phyloP scores from a whole-genome alignment of 1,140 invertebrate species.

The Phthorimaea operculella region DNA sequence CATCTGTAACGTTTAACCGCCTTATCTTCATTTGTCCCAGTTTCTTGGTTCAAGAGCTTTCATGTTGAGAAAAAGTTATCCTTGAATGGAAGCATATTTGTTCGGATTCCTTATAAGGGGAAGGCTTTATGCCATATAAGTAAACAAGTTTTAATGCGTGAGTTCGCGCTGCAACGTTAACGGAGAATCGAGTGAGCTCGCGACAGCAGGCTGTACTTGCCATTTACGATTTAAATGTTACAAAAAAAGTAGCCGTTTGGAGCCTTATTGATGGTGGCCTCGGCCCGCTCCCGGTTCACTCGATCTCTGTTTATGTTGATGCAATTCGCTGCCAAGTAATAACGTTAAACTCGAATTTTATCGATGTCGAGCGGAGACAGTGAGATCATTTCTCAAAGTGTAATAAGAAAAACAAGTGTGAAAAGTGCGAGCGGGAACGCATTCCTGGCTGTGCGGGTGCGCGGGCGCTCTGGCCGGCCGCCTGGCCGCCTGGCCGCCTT shows the following conservation, averaged over 20 bases:
- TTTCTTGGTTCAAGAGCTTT: constrained; percentile 22
- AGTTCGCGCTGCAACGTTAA: constrained; percentile 53
- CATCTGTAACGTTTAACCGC: background rate
- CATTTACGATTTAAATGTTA: constrained; percentile 39
- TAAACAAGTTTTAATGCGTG: constrained; percentile 55
- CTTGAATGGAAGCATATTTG: constrained; percentile 50
- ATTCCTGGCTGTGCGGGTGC: constrained; percentile 21
- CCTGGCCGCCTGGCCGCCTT: constrained; percentile 14
- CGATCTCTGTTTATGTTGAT: constrained; percentile 14
- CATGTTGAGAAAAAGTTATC: constrained; percentile 36
- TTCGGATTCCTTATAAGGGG: constrained; percentile 38
- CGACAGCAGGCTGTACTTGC: constrained; percentile 24
- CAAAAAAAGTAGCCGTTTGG: constrained; percentile 28
- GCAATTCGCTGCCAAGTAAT: constrained; percentile 27
- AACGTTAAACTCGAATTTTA: constrained; percentile 8
- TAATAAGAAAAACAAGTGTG: constrained; percentile 31
- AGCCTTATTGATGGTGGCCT: constrained; percentile 20
- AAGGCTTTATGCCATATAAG: constrained; percentile 49
- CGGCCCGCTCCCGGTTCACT: constrained; percentile 23
- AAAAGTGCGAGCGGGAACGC: constrained; percentile 28
- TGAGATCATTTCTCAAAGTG: constrained; percentile 33
- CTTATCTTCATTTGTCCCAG: constrained; percentile 21
- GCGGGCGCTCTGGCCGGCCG: constrained; percentile 13
- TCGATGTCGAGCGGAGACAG: constrained; percentile 21
- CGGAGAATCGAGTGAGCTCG: constrained; percentile 38